Evolutionary conservation across 2,888 invertebrate species (phyloP).

Genomic region (Nemapogon koenigi): DNA sequence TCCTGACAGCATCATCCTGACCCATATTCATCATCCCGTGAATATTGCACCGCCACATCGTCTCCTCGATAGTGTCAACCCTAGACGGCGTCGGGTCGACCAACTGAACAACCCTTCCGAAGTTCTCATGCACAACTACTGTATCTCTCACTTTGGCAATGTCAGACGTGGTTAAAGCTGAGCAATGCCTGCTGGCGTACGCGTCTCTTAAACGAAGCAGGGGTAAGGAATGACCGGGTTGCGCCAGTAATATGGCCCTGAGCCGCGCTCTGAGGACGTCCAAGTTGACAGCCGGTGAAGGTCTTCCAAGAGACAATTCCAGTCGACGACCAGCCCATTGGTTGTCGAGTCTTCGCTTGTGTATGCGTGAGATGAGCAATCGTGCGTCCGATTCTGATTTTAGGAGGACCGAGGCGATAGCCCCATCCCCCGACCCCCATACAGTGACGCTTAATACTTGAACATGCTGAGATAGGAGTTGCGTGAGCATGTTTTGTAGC

Average conservation of each 20-base stretch:
- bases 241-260: constrained; percentile 76
- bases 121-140: constrained; percentile 52
- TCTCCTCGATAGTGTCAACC: constrained; percentile 43
- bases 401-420: constrained; percentile 75
- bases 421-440: constrained; percentile 48
- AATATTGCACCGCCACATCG: constrained; percentile 59
- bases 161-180: constrained; percentile 75
- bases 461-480: constrained; percentile 46
- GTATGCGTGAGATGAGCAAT: constrained; percentile 81
- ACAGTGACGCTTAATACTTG: constrained; percentile 40
- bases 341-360: constrained; percentile 77
- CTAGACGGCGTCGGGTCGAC: constrained; percentile 40
- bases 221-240: constrained; percentile 76
- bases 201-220: constrained; percentile 83
- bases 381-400: constrained; percentile 74
- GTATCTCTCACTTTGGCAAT: constrained; percentile 79
- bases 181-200: constrained; percentile 81
- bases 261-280: constrained; percentile 73
- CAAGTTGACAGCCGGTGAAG: constrained; percentile 68
- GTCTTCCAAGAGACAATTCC: constrained; percentile 72
- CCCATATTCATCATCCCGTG: constrained; percentile 40
- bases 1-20: constrained; percentile 50
- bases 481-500: constrained; percentile 42
- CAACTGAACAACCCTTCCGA: constrained; percentile 48
- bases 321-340: constrained; percentile 75